A percentile compares a stretch with the other conserved stretches of the same genome.
Conservation (phyloP, 2,113 vertebrate species). For the Antennarius striatus region DNA sequence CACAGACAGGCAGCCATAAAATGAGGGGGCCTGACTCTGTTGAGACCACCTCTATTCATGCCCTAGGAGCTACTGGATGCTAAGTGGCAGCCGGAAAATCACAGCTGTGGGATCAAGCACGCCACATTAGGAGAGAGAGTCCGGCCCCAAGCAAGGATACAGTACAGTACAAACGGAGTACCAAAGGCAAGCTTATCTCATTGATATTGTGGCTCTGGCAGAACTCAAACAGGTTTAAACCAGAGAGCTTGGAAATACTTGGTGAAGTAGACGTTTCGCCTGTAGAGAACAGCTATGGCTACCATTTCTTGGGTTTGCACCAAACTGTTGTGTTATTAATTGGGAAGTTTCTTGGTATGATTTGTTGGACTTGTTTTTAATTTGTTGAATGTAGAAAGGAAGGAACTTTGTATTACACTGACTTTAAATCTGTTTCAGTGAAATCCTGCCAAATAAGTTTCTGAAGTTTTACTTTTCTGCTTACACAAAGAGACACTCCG, state of each 20-base stretch:
- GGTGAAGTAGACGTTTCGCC: not conserved
- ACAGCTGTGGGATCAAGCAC: constrained; percentile 70
- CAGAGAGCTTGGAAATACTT: not conserved
- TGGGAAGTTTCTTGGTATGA: not conserved
- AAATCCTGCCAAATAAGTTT: constrained; percentile 35
- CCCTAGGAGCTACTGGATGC: constrained; percentile 48
- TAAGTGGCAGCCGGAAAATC: constrained; percentile 80
- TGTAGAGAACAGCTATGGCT: not conserved
- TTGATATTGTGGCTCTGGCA: constrained; percentile 4
- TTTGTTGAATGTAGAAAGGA: not conserved
- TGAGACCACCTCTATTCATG: constrained; percentile 75
- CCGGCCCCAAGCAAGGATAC: constrained; percentile 33
- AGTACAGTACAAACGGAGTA: constrained; percentile 34
- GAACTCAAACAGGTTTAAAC: constrained; percentile 17
- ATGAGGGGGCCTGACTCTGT: constrained; percentile 59
- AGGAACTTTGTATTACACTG: not conserved
- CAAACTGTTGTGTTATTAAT: not conserved
- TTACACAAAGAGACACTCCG: constrained; percentile 55
- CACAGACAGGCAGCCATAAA: constrained; percentile 53
- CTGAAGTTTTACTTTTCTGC: constrained; percentile 45
- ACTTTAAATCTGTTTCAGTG: not conserved
- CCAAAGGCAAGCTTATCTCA: constrained; percentile 29
- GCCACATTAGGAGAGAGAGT: constrained; percentile 58
- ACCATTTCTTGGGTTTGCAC: not conserved
- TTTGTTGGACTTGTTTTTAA: not conserved